Percentiles rank a stretch among this genome's conserved stretches.
Conservation (phyloP, 2,888 invertebrate species). For the Cryptophagus acutangulus region DNA sequence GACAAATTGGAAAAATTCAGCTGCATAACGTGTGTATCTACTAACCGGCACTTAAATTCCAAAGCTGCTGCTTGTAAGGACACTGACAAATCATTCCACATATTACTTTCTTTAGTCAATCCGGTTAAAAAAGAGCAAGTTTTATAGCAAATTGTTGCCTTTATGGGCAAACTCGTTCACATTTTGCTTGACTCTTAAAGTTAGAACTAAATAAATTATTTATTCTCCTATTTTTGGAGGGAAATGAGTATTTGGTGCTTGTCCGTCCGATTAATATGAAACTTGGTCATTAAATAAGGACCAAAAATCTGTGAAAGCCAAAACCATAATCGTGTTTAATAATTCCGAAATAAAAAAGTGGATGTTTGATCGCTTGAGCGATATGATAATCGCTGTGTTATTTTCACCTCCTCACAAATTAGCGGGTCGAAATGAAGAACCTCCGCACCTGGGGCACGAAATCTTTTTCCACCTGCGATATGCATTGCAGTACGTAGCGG, state of each 20-base stretch:
- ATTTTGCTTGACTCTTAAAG: constrained; percentile 19
- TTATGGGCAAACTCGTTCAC: constrained; percentile 24
- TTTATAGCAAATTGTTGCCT: constrained; percentile 27
- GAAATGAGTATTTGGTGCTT: too few relatives aligned
- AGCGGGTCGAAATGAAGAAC: constrained; percentile 41
- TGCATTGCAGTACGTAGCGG: constrained; percentile 10
- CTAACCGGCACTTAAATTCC: constrained; percentile 43
- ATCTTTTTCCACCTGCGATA: constrained; percentile 38
- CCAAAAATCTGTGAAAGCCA: too few relatives aligned
- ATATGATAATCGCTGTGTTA: constrained; percentile 47
- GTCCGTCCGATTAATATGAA: too few relatives aligned
- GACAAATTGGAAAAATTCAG: constrained; percentile 46
- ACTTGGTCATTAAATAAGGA: too few relatives aligned
- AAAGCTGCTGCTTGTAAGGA: constrained; percentile 35
- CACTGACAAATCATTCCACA: constrained; percentile 41
- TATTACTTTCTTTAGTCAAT: constrained; percentile 39
- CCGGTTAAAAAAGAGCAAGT: constrained; percentile 34
- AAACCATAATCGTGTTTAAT: too few relatives aligned
- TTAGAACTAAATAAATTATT: too few relatives aligned
- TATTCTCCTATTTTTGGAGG: too few relatives aligned
- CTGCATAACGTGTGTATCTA: constrained; percentile 43
- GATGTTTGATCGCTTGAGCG: too few relatives aligned
- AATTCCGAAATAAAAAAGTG: too few relatives aligned
- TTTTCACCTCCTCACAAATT: constrained; percentile 49
- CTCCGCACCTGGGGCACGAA: constrained; percentile 34